Evolutionary conservation across 2,113 vertebrate species (phyloP), one percentile per base, ranked within the genome.

Genomic region (Rutilus rutilus): DNA sequence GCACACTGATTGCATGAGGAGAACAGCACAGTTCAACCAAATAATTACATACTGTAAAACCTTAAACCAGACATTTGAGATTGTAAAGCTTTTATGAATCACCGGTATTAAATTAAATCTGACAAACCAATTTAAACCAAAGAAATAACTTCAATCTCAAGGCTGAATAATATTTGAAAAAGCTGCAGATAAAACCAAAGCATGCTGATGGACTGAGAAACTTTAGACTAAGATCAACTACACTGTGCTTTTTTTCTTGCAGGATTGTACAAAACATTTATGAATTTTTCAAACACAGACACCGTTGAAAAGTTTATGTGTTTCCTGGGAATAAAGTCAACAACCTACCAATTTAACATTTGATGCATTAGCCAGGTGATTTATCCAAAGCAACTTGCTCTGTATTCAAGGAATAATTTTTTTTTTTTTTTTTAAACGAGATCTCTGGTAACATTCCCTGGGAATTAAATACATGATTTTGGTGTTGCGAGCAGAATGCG

Each of bases 1-100:
- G 90, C 93, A 94, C 92, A 92, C 90, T 84, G 88, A 85, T 36
- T 36, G 73, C 33, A 83, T 59, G 74, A 54, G 86, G 17, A 42
- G 33, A 60, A 79, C 36, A 42, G 6, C 57, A n/a, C 6, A 36
- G 57, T 59, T 78, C 76, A 33, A 78, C 76, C 19, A 54, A 36
- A 78, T 36, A 59, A 78, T 12, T 36, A 73, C 69, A 42, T n/a
- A 73, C 21, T 42, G 21, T 42, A 73, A 42, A 39, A 33, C 76
- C 76, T 36, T 59, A 36, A 59, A 78, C 5, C 52, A 59, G 76
- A 52, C 76, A 30, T 59, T 78, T 77, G 19, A 57, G 21, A 25
- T 17, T 42, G 21, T 79, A 39, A 79, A n/a, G 7, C 75, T 57
- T 57, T 14, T 6, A 39, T 60, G 12, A 79, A 60, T 42, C 54